Conservation (phyloP, 2,113 vertebrate species). For the Zeus faber region DNA sequence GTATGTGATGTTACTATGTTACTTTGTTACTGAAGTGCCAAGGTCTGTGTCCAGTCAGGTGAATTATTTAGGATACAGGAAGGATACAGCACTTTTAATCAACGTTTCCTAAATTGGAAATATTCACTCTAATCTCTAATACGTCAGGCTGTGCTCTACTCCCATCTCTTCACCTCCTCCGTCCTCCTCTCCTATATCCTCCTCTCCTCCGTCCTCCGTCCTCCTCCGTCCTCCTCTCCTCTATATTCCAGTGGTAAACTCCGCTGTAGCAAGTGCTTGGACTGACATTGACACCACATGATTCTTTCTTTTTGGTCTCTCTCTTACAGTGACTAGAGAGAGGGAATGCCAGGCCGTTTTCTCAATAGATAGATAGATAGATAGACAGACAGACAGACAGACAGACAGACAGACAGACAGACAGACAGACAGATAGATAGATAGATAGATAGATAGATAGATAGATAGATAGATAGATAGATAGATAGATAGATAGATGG, state of each 20-base stretch:
- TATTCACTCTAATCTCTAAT: not conserved
- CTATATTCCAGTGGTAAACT: constrained; percentile 21
- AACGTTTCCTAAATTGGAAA: not conserved
- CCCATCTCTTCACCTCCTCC: constrained; percentile 1
- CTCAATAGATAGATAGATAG: too few relatives aligned
- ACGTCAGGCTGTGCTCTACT: not conserved
- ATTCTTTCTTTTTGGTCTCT: constrained; percentile 8
- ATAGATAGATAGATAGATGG: too few relatives aligned
- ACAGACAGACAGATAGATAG: too few relatives aligned
- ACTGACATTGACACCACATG: constrained; percentile 21
- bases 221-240: not conserved
- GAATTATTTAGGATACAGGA: too few relatives aligned
- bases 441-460: too few relatives aligned
- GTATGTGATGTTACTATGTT: not conserved
- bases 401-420: too few relatives aligned
- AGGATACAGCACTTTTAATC: not conserved
- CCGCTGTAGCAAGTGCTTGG: constrained; percentile 8
- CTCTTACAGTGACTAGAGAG: too few relatives aligned
- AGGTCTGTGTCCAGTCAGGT: too few relatives aligned
- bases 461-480: too few relatives aligned
- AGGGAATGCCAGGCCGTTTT: too few relatives aligned
- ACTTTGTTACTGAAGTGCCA: not conserved
- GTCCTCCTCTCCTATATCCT: constrained; percentile 11
- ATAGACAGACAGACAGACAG: too few relatives aligned
- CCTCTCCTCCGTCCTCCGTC: not conserved